A percentile compares a stretch with the other conserved stretches of the same genome.
Evolutionary conservation across 2,113 vertebrate species (phyloP).

Genomic region (Perca fluviatilis): DNA sequence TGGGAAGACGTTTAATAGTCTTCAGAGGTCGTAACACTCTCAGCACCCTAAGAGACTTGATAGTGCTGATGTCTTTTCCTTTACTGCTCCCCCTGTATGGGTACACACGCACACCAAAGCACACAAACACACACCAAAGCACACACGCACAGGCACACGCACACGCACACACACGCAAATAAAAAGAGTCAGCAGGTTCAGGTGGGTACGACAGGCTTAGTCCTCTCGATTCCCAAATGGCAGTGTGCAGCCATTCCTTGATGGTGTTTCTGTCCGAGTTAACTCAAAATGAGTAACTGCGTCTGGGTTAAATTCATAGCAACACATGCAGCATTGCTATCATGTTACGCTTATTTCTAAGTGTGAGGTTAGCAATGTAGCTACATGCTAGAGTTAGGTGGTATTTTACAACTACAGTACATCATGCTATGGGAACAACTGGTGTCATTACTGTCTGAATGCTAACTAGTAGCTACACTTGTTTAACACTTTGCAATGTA

Average conservation of each 20-base stretch:
- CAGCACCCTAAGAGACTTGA: slow-evolving; percentile 96
- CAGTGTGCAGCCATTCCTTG: slow-evolving; percentile 69
- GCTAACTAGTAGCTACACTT: slow-evolving; percentile 43
- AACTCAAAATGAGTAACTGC: slow-evolving; percentile 81
- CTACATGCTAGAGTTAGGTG: slow-evolving; percentile 77
- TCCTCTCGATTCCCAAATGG: slow-evolving; percentile 70
- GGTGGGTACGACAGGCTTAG: not conserved
- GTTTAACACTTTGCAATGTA: slow-evolving; percentile 61
- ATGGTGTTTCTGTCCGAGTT: slow-evolving; percentile 73
- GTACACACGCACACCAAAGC: not conserved
- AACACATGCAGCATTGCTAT: slow-evolving; percentile 81
- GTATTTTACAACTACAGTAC: slow-evolving; percentile 56
- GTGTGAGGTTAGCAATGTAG: slow-evolving; percentile 60
- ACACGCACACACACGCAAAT: slow-evolving; percentile 34
- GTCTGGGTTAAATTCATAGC: slow-evolving; percentile 73
- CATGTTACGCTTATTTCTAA: slow-evolving; percentile 43
- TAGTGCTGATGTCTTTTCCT: slow-evolving; percentile 96
- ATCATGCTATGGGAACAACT: slow-evolving; percentile 75
- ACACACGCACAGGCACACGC: slow-evolving; percentile 34
- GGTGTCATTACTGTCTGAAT: slow-evolving; percentile 63
- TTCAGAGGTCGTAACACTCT: slow-evolving; percentile 95
- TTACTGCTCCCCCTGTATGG: slow-evolving; percentile 90
- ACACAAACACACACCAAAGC: slow-evolving; percentile 25
- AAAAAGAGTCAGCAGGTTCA: slow-evolving; percentile 48
- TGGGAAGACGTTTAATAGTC: slow-evolving; percentile 96